phyloP scores from a whole-genome alignment of 2,797 vertebrate species.

The Pipistrellus nathusii region DNA sequence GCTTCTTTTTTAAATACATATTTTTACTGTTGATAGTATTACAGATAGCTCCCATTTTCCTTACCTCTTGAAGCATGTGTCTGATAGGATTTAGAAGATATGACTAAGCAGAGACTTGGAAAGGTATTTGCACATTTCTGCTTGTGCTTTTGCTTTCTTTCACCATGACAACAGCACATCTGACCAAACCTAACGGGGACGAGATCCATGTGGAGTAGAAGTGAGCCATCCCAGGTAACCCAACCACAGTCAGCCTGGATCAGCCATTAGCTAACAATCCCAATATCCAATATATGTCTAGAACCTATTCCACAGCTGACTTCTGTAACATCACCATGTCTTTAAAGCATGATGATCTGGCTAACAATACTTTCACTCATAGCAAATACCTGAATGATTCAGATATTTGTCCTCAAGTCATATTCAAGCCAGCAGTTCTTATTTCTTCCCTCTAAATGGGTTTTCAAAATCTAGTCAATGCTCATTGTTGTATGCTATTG shows the following conservation, averaged over 20 bases:
- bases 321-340: background rate
- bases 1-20: background rate
- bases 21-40: background rate
- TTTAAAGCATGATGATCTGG: background rate
- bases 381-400: background rate
- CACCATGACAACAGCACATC: background rate
- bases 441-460: background rate
- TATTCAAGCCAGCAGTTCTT: background rate
- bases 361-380: background rate
- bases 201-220: background rate
- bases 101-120: background rate
- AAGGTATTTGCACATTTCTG: background rate
- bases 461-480: slow-evolving; percentile 38
- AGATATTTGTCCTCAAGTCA: background rate
- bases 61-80: background rate
- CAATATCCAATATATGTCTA: background rate
- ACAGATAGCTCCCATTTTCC: background rate
- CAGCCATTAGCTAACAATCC: background rate
- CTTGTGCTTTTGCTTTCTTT: background rate
- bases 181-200: background rate
- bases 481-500: background rate
- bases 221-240: background rate
- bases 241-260: background rate
- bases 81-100: background rate
- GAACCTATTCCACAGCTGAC: background rate